Evolutionary conservation across 2,888 invertebrate genomes (phyloP).

Genomic region (Branchellion lobata): DNA sequence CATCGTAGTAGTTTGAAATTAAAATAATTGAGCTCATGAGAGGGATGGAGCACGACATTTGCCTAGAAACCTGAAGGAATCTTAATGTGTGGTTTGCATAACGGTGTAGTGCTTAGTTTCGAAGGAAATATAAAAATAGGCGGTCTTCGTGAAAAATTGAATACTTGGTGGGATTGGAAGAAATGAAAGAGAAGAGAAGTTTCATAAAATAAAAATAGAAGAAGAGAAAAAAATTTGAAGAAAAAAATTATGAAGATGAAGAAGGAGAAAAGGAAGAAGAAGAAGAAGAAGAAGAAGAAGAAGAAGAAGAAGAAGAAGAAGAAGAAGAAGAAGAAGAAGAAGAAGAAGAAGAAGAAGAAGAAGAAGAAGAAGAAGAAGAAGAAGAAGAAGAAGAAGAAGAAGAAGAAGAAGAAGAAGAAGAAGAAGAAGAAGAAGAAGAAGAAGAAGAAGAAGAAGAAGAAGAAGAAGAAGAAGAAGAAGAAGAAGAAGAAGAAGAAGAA

Average conservation of each 20-base stretch:
- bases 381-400: slow-evolving; percentile 12
- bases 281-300: not conserved
- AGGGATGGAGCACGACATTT: no score
- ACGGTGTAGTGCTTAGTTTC: no score
- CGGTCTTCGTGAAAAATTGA: not conserved
- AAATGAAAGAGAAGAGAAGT: not conserved
- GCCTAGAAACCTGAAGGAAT: no score
- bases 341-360: slow-evolving; percentile 26
- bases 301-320: slow-evolving; percentile 15
- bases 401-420: slow-evolving; percentile 32
- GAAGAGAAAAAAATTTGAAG: no score
- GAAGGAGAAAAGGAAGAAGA: not conserved
- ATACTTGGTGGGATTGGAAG: not conserved
- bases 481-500: slow-evolving; percentile 1
- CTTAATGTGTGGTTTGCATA: no score
- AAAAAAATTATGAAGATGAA: no score
- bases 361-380: slow-evolving; percentile 12
- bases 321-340: slow-evolving; percentile 6
- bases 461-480: not conserved
- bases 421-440: not conserved
- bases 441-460: not conserved
- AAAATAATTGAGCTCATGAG: no score
- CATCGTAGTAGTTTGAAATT: no score
- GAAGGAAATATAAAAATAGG: no score
- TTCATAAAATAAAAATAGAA: no score